Percentiles rank a stretch among this genome's conserved stretches.
Conservation (phyloP, 2,797 vertebrate genomes). For the Labroides dimidiatus region DNA sequence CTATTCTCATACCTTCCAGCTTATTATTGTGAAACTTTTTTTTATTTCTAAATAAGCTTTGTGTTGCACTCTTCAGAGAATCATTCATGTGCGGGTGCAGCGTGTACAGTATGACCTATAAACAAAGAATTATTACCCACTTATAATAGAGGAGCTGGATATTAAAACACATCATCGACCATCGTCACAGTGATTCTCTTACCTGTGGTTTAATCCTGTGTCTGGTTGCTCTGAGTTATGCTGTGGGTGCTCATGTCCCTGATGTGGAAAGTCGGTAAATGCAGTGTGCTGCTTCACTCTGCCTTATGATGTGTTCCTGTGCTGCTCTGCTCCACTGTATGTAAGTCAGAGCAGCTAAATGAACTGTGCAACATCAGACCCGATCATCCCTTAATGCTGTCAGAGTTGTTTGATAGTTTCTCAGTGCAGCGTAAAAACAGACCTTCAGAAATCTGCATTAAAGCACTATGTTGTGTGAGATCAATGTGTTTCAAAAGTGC, state of each 20-base stretch:
- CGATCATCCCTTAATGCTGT: not conserved
- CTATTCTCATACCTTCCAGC: not conserved
- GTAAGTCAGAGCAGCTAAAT: conserved; percentile 26
- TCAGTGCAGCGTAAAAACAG: not conserved
- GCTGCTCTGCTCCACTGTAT: conserved; percentile 13
- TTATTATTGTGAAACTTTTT: conserved; percentile 8
- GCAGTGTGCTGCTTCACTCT: conserved; percentile 4
- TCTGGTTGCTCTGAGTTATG: conserved; percentile 1
- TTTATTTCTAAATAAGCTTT: conserved; percentile 16
- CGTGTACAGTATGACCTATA: conserved; percentile 18
- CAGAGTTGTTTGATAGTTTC: not conserved
- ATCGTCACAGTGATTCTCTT: not conserved
- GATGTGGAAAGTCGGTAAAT: conserved; percentile 3
- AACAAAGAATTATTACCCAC: not conserved
- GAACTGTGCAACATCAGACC: conserved; percentile 18
- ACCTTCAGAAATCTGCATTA: not conserved
- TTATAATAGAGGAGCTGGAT: conserved; percentile 2
- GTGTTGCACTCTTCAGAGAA: conserved; percentile 29
- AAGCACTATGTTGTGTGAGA: not conserved
- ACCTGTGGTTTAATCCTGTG: conserved; percentile 7
- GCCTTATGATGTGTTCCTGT: conserved; percentile 12
- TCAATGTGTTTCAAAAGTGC: not conserved
- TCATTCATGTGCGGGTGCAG: conserved; percentile 18
- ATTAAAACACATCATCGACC: not conserved
- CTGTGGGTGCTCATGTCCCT: conserved; percentile 6